phyloP scores from a whole-genome alignment of 1,140 invertebrate species.

The Drosophila trapezifrons region DNA sequence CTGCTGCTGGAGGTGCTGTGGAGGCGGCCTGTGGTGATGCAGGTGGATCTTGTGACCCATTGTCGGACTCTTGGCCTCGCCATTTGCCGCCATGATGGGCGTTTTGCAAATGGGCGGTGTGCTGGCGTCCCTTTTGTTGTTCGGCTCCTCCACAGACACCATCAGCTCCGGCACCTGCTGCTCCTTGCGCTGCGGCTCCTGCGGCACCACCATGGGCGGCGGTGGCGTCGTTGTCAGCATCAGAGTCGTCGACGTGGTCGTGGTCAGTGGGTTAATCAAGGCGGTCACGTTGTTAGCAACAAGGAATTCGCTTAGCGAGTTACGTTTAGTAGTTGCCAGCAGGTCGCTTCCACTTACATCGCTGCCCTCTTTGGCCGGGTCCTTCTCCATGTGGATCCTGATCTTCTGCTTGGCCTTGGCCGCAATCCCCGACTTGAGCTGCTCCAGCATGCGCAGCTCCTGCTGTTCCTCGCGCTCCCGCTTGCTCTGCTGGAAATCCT shows the following conservation, averaged over 20 bases:
- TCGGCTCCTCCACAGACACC: slow-evolving; percentile 37
- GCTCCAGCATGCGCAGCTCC: slow-evolving; percentile 87
- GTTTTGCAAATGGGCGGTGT: slow-evolving; percentile 72
- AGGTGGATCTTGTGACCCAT: slow-evolving; percentile 36
- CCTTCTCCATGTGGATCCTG: slow-evolving; percentile 84
- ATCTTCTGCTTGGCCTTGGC: slow-evolving; percentile 87
- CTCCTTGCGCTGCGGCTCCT: slow-evolving; percentile 42
- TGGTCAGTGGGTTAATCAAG: slow-evolving; percentile 76
- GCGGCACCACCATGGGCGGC: slow-evolving; percentile 26
- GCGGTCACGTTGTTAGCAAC: slow-evolving; percentile 81
- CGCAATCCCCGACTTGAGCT: slow-evolving; percentile 87
- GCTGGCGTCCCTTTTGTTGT: slow-evolving; percentile 53
- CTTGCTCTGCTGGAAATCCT: slow-evolving; percentile 84
- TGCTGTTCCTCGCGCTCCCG: slow-evolving; percentile 75
- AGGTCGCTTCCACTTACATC: slow-evolving; percentile 72
- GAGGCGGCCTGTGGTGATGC: slow-evolving; percentile 27
- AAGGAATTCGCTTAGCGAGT: slow-evolving; percentile 82
- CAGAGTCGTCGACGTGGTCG: slow-evolving; percentile 8
- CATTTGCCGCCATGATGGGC: slow-evolving; percentile 68
- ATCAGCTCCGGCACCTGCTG: slow-evolving; percentile 12
- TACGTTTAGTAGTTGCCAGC: slow-evolving; percentile 67
- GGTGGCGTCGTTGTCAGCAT: slow-evolving; percentile 32
- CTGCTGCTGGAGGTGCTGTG: slow-evolving; percentile 30
- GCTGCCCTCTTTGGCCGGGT: slow-evolving; percentile 47
- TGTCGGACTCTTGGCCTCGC: slow-evolving; percentile 68